phyloP scores from a whole-genome alignment of 1,140 invertebrate genomes.

The Brachionus calyciflorus region DNA sequence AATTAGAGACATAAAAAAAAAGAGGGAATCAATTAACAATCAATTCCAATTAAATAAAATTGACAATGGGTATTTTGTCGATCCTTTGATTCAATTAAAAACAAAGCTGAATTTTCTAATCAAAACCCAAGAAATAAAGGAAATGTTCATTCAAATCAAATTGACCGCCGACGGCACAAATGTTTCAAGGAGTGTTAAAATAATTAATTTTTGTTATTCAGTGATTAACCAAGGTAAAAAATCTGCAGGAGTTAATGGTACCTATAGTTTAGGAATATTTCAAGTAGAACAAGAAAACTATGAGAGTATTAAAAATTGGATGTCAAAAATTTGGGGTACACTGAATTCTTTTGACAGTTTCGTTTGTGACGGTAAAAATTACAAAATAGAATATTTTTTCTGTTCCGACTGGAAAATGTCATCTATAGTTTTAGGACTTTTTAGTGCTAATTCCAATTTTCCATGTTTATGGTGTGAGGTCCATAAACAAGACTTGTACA shows the following conservation, averaged over 20 bases:
- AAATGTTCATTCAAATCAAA: neutral
- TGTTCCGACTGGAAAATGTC: slow-evolving; percentile 29
- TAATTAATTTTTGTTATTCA: too few relatives aligned
- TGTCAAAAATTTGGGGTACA: too few relatives aligned
- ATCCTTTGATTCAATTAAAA: neutral
- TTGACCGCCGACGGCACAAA: slow-evolving; percentile 7
- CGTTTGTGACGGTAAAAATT: too few relatives aligned
- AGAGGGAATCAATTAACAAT: neutral
- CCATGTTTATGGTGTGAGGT: slow-evolving; percentile 26
- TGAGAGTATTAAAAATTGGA: too few relatives aligned
- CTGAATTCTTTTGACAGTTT: too few relatives aligned
- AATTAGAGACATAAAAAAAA: neutral
- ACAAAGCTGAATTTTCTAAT: slow-evolving; percentile 2
- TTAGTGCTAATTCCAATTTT: slow-evolving; percentile 16
- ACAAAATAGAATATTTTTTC: slow-evolving; percentile 27
- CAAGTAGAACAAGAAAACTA: too few relatives aligned
- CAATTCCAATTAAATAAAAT: slow-evolving; percentile 11
- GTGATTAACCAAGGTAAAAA: too few relatives aligned
- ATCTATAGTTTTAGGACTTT: slow-evolving; percentile 7
- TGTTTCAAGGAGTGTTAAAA: too few relatives aligned
- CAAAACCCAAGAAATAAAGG: neutral
- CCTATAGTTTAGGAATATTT: too few relatives aligned
- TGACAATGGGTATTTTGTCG: neutral
- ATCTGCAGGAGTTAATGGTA: too few relatives aligned
- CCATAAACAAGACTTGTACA: slow-evolving; percentile 6